phyloP scores from a whole-genome alignment of 2,797 vertebrate species.

The Neolamprologus multifasciatus region DNA sequence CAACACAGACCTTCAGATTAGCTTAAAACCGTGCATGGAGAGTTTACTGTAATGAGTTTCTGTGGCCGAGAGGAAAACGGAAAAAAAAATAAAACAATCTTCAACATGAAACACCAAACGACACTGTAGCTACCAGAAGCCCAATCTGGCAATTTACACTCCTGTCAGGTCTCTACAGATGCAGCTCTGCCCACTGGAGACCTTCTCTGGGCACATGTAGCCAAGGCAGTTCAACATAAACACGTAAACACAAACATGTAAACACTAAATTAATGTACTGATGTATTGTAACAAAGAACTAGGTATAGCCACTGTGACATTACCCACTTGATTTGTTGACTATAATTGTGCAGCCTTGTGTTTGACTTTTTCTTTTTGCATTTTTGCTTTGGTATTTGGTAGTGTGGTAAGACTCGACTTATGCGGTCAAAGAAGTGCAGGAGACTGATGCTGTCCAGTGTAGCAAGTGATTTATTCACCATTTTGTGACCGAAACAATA shows the following conservation, averaged over 20 bases:
- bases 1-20: not conserved
- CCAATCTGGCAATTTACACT: conserved; percentile 58
- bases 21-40: not conserved
- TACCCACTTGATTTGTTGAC: not conserved
- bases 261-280: not conserved
- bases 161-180: conserved; percentile 43
- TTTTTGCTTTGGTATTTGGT: not conserved
- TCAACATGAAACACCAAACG: conserved; percentile 31
- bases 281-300: not conserved
- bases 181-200: not conserved
- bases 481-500: too few species aligned
- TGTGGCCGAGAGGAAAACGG: not conserved
- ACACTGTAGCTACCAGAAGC: conserved; percentile 31
- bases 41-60: not conserved
- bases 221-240: not conserved
- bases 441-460: too few species aligned
- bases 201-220: not conserved
- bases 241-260: not conserved
- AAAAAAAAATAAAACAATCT: not conserved
- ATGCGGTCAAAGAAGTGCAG: too few species aligned
- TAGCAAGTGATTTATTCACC: too few species aligned
- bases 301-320: not conserved
- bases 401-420: too few species aligned
- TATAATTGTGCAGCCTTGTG: not conserved
- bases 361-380: not conserved